These are phyloP conservation scores for Druon quercuslanigerum DNA, from an alignment of 1,140 invertebrate species.

Conservation along the genomic window DNA sequence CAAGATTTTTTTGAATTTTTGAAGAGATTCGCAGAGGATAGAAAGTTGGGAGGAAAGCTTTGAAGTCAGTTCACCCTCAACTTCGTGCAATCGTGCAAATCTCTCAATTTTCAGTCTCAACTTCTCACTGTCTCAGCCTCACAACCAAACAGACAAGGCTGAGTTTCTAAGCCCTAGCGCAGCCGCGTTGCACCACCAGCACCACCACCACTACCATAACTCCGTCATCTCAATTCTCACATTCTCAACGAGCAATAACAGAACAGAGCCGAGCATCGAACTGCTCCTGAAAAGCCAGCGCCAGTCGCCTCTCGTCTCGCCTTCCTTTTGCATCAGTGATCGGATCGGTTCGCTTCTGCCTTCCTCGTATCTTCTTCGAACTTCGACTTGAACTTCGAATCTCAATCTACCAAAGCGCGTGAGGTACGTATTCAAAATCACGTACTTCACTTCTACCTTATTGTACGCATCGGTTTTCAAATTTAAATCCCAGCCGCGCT, in stretches of 20 bases:
- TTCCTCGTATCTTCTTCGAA: neutral
- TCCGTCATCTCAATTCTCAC: neutral
- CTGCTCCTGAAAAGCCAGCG: conserved; percentile 21
- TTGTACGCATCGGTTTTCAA: neutral
- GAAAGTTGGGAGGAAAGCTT: too few relatives aligned
- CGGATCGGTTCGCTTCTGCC: conserved; percentile 9
- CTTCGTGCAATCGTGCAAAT: too few relatives aligned
- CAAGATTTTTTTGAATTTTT: too few relatives aligned
- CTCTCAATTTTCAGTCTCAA: too few relatives aligned
- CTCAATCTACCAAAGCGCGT: conserved; percentile 1
- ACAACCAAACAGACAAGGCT: too few relatives aligned
- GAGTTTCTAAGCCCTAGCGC: neutral
- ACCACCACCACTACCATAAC: neutral
- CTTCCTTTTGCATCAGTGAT: neutral
- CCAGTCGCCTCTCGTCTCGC: conserved; percentile 15
- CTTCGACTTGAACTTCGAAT: neutral
- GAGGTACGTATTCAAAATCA: conserved; percentile 13
- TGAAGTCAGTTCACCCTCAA: too few relatives aligned
- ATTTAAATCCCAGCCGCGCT: conserved; percentile 9
- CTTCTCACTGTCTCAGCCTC: too few relatives aligned
- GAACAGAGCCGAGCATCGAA: neutral
- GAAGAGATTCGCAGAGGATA: too few relatives aligned
- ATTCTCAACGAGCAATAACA: conserved; percentile 12
- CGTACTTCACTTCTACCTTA: too few relatives aligned
- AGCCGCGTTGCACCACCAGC: neutral